phyloP scores from a whole-genome alignment of 2,888 invertebrate species.

The Aromia moschata region DNA sequence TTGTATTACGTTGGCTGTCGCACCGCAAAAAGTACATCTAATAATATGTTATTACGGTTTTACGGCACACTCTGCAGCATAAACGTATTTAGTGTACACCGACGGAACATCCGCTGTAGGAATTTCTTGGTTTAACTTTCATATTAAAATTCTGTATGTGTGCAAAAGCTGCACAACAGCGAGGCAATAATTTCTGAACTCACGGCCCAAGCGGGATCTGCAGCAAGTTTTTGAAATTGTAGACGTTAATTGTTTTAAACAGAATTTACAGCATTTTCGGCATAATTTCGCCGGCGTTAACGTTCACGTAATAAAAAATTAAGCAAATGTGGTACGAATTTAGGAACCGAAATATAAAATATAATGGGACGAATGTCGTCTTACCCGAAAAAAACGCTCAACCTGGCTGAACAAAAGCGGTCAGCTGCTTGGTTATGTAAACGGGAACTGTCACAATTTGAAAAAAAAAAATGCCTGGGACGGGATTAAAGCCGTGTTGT shows the following conservation, averaged over 20 bases:
- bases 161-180: slow-evolving; percentile 28
- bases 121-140: slow-evolving; percentile 27
- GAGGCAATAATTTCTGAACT: slow-evolving; percentile 34
- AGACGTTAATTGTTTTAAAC: slow-evolving; percentile 36
- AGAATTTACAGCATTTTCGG: slow-evolving; percentile 31
- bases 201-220: slow-evolving; percentile 27
- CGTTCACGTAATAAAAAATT: slow-evolving; percentile 13
- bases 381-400: too few relatives aligned
- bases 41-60: slow-evolving; percentile 12
- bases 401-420: too few relatives aligned
- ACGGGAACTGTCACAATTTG: too few relatives aligned
- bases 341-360: too few relatives aligned
- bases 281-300: slow-evolving; percentile 25
- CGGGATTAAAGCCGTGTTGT: too few relatives aligned
- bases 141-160: slow-evolving; percentile 36
- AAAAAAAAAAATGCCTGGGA: too few relatives aligned
- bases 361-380: too few relatives aligned
- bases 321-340: slow-evolving; percentile 7
- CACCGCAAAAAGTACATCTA: slow-evolving; percentile 7
- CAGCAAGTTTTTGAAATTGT: slow-evolving; percentile 38
- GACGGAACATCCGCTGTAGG: slow-evolving; percentile 18
- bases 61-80: background rate
- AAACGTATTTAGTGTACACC: slow-evolving; percentile 14
- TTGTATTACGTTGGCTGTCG: background rate
- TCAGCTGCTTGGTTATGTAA: too few relatives aligned